Evolutionary conservation across 2,797 vertebrate genomes (phyloP).

Genomic region (Antrozous pallidus): DNA sequence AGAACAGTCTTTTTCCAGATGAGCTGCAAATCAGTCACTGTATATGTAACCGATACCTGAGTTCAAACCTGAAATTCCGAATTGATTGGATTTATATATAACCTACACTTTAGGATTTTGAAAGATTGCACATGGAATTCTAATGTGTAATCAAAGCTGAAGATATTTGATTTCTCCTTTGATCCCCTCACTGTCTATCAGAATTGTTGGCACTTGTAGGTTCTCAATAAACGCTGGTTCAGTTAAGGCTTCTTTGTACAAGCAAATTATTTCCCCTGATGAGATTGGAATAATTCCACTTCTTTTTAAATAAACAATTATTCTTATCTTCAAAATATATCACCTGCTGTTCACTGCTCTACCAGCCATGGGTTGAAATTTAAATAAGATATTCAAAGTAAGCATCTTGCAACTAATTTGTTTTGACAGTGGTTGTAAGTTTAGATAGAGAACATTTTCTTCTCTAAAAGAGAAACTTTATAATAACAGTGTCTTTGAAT

Average conservation of each 20-base stretch:
- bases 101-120: background rate
- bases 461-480: background rate
- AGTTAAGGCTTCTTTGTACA: background rate
- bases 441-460: background rate
- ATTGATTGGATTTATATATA: background rate
- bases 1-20: background rate
- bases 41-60: background rate
- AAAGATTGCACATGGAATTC: background rate
- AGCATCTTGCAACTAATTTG: background rate
- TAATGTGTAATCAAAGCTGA: background rate
- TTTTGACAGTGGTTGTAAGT: background rate
- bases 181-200: background rate
- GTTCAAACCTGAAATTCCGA: background rate
- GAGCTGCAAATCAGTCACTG: background rate
- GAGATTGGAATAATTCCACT: background rate
- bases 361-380: background rate
- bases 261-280: background rate
- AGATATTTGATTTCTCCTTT: background rate
- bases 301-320: background rate
- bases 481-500: background rate
- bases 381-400: background rate
- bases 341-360: background rate
- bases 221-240: background rate
- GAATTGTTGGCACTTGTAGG: background rate
- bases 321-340: background rate